Evolutionary conservation across 1,140 invertebrate genomes (phyloP), one percentile per base, ranked within the genome.

Genomic region (Argopecten irradians): DNA sequence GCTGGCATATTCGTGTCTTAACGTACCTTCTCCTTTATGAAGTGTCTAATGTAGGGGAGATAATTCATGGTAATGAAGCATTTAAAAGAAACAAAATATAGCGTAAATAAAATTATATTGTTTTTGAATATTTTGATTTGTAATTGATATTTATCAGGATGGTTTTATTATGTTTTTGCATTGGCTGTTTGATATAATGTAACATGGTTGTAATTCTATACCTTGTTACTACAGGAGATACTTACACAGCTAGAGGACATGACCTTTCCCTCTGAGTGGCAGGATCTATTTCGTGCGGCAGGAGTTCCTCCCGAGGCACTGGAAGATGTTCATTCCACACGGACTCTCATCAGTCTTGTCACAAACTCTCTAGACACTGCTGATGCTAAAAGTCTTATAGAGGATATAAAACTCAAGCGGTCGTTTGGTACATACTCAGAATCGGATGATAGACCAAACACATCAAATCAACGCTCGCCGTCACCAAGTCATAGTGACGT

Each of bases 231-330:
- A 7, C 88, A 93, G 93, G 92, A 93, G 28, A 91, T 93, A 13
- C 88, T 93, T 19, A 35, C 84, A 9, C 88, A 87, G n/a, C 84
- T 93, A 33, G 93, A 93, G 32, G 88, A 92, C 19, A 87, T 93
- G 32, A 87, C 92, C 5, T 93, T 93, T 46, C 93, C 93, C 36
- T 85, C 90, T 32, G 93, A 92, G 33, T 93, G 92, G 93, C 91
- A 91, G 85, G 91, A 89, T 32, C 87, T 93, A 16, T 92, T 93
- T 87, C 86, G 91, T 13, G 92, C 86, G 83, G 93, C 93, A n/a
- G 92, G 92, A n/a, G 88, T 93, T 28, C 92, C 93, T 1, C 36
- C 89, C 28, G 87, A 90, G 41, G 92, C 91, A 16, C 89, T 93
- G 28, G 90, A 93, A 22, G 90, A 93, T 89, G 85, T 93, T 11